Evolutionary conservation across 2,888 invertebrate species (phyloP), one percentile per base, ranked within the genome.

Genomic region (Empis stercorea): DNA sequence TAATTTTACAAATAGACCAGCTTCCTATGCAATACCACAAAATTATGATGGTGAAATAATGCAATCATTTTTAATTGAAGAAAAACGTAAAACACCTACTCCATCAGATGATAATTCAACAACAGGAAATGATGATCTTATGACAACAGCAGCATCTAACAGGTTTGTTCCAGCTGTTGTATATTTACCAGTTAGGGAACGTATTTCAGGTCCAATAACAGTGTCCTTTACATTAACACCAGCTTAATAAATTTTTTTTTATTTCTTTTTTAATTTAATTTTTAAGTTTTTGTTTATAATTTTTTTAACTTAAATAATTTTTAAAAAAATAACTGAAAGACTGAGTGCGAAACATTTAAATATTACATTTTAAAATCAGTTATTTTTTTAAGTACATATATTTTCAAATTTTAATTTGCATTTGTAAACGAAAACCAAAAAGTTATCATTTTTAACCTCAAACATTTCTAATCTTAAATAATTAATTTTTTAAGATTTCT

Each of bases 211-310:
- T 64, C 84, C 87, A 58, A 78, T 92, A 60, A 89, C 89, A 59
- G 84, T 91, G 62, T 89, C 92, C 69, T 91, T 95, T 68, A 89
- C 85, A 68, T 81, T 95, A 59, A 93, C 89, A 68, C 94, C 94
- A 62, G 88, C 92, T 75, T 89, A 84, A 73, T 41, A 40, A 34
- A 47, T 47, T 40, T 45, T 34, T 41, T 43, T 42, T 40, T 13
- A 38, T 17, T 38, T 17, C 11, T 11, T 13, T 17, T 38, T 38
- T 34, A 7, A 34, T n/a, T n/a, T n/a, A 34, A n/a, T 34, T 34
- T 34, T 34, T 34, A n/a, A n/a, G 4, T 39, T 39, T 39, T 39
- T 39, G 2, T 7, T 14, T 20, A 41, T 27, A 41, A 27, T 27
- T 41, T 27, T 41, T n/a, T 41, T 27, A 10, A 41, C 13, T 41